Conservation (phyloP, 2,888 invertebrate genomes). For the Tachina grossa region DNA sequence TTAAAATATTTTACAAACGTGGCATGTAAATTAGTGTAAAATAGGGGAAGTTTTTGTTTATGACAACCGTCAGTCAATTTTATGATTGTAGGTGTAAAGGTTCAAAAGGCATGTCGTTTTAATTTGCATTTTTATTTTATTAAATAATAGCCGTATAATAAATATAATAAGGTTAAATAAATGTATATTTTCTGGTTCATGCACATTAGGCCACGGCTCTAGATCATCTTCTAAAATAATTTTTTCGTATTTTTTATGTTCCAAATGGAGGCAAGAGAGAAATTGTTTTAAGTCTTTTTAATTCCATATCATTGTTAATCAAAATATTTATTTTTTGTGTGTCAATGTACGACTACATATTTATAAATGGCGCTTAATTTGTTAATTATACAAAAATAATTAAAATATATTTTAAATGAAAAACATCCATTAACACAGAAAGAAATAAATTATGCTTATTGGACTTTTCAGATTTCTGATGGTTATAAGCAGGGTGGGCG, state of each 20-base stretch:
- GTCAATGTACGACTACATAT: slow-evolving; percentile 24
- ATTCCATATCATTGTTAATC: not conserved
- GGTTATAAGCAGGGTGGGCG: not conserved
- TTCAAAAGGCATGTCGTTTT: slow-evolving; percentile 42
- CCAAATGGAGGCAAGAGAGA: not conserved
- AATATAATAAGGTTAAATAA: slow-evolving; percentile 47
- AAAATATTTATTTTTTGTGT: not conserved
- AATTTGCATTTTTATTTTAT: slow-evolving; percentile 18
- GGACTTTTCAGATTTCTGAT: slow-evolving; percentile 31
- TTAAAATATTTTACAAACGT: too few species aligned
- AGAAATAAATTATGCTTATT: slow-evolving; percentile 32
- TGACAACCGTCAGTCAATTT: not conserved
- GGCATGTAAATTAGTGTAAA: too few species aligned
- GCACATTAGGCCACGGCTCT: not conserved
- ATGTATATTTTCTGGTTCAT: slow-evolving; percentile 30
- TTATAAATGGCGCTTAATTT: slow-evolving; percentile 68
- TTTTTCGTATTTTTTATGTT: too few species aligned
- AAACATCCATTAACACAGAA: slow-evolving; percentile 32
- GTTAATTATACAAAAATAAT: slow-evolving; percentile 68
- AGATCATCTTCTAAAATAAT: not conserved
- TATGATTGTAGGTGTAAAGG: not conserved
- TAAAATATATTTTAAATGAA: slow-evolving; percentile 61
- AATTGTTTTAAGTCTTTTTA: too few species aligned
- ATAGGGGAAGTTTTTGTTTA: too few species aligned
- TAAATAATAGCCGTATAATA: slow-evolving; percentile 22